Evolutionary conservation across 2,113 vertebrate species (phyloP).

Genomic region (Dicentrarchus labrax): DNA sequence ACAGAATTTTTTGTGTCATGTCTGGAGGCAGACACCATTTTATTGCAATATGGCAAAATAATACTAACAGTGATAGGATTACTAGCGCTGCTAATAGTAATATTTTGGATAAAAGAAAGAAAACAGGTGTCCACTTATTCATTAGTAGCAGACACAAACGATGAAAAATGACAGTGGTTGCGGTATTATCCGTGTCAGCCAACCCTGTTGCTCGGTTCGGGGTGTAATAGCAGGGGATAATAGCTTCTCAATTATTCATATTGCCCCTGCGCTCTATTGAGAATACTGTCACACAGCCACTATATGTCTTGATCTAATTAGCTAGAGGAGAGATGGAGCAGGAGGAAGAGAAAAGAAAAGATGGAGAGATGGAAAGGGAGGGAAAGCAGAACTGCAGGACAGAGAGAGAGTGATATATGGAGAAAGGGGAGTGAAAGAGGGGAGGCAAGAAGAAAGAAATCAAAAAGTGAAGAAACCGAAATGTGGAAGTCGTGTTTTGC

Average conservation of each 20-base stretch:
- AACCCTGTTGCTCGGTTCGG: slow-evolving; percentile 64
- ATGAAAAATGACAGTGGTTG: slow-evolving; percentile 45
- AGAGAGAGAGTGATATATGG: too few species aligned
- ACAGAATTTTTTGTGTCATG: neutral
- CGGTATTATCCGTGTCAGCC: slow-evolving; percentile 57
- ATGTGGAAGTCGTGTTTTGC: slow-evolving; percentile 50
- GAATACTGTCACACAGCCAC: slow-evolving; percentile 72
- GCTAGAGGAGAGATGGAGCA: slow-evolving; percentile 34
- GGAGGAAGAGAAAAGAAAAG: slow-evolving; percentile 15
- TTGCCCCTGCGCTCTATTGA: slow-evolving; percentile 64
- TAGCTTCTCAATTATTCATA: slow-evolving; percentile 82
- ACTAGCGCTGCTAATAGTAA: slow-evolving; percentile 3
- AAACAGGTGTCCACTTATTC: slow-evolving; percentile 29
- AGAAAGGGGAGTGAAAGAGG: neutral
- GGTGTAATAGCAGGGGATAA: slow-evolving; percentile 75
- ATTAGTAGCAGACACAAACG: too few species aligned
- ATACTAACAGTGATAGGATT: neutral
- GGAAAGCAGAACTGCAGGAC: neutral
- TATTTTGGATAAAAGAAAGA: slow-evolving; percentile 45
- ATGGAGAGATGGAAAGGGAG: slow-evolving; percentile 16
- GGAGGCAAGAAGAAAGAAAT: neutral
- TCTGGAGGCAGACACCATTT: neutral
- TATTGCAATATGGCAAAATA: neutral
- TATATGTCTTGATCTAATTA: slow-evolving; percentile 82
- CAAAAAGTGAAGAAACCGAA: neutral